Conservation (phyloP, 2,888 invertebrate genomes). For the Asteroscopus sphinx region DNA sequence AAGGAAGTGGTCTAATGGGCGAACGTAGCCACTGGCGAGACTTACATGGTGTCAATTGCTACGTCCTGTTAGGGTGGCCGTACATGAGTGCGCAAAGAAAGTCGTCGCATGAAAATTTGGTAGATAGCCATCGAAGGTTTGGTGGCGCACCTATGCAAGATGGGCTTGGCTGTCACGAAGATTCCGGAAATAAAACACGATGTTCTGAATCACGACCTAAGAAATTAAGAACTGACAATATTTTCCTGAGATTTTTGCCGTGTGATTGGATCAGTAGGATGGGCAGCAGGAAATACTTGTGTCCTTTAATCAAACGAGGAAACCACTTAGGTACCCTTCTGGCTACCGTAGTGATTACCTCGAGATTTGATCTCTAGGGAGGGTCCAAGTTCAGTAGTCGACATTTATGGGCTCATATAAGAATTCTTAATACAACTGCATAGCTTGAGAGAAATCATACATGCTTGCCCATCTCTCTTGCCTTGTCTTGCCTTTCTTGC, state of each 20-base stretch:
- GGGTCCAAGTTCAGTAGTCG: slow-evolving; percentile 5
- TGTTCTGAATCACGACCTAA: slow-evolving; percentile 28
- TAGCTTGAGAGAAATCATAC: slow-evolving; percentile 42
- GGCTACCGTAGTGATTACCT: neutral
- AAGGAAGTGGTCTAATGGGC: slow-evolving; percentile 87
- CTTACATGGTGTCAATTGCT: slow-evolving; percentile 87
- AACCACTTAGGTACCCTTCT: neutral
- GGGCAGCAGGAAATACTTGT: neutral
- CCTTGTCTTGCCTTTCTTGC: slow-evolving; percentile 29
- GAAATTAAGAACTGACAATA: neutral
- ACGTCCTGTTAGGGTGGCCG: slow-evolving; percentile 64
- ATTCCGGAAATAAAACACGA: slow-evolving; percentile 10
- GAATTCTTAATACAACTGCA: slow-evolving; percentile 26
- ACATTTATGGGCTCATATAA: slow-evolving; percentile 10
- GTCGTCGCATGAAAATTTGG: slow-evolving; percentile 1
- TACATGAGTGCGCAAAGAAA: slow-evolving; percentile 43
- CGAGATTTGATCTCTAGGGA: slow-evolving; percentile 27
- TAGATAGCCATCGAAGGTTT: slow-evolving; percentile 9
- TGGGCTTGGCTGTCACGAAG: slow-evolving; percentile 46
- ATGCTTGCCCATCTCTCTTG: slow-evolving; percentile 22
- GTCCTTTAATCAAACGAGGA: too few species aligned
- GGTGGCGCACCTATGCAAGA: slow-evolving; percentile 21
- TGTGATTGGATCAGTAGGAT: neutral
- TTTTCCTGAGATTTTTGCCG: neutral
- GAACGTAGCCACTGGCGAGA: slow-evolving; percentile 80